These are phyloP conservation scores for Macropus fuliginosus DNA, from an alignment of 2,797 vertebrate genomes.

Conservation along the genomic window DNA sequence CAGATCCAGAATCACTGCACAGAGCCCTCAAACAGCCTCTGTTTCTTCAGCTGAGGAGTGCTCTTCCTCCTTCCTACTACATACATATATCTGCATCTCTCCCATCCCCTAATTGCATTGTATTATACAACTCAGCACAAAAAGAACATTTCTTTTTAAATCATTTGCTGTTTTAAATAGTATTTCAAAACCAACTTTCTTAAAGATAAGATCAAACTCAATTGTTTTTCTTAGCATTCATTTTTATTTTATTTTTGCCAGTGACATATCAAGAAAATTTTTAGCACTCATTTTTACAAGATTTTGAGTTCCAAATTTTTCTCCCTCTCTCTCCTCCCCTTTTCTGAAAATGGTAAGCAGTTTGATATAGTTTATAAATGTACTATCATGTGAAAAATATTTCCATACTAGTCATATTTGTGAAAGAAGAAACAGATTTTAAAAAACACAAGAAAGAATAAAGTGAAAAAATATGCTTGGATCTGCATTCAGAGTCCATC, in stretches of 20 bases:
- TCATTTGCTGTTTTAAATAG: background rate
- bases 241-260: background rate
- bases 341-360: background rate
- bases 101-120: background rate
- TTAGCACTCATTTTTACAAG: background rate
- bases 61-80: background rate
- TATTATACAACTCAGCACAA: background rate
- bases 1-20: background rate
- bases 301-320: background rate
- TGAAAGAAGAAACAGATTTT: background rate
- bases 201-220: background rate
- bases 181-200: background rate
- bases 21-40: background rate
- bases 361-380: background rate
- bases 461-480: background rate
- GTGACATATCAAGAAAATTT: no score
- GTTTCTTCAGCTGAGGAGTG: background rate
- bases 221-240: background rate
- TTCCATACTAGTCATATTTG: background rate
- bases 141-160: background rate
- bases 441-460: background rate
- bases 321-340: background rate
- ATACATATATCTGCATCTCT: background rate
- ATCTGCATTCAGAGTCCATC: background rate
- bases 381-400: background rate